Evolutionary conservation across 92 coral and sea anemone genomes (phyloP), one percentile per base, ranked within the genome.

Genomic region (Heteractis magnifica): DNA sequence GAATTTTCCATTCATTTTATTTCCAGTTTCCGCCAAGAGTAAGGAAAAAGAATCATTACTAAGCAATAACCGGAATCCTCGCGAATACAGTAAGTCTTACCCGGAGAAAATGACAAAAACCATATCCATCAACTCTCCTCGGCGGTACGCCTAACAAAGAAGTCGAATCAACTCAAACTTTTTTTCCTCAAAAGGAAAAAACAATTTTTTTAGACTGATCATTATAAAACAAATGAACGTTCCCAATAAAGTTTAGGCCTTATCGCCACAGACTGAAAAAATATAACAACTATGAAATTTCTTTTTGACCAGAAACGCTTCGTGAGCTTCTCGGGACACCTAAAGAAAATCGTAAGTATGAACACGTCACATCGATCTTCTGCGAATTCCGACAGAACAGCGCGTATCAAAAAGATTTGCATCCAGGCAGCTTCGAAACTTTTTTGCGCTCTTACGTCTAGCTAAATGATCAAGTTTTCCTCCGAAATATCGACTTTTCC

Each of bases 331-430:
- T 95, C 52, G 98, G 95, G 71, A 83, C 86, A 51, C 97, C 97
- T 0, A 92, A 90, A 83, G 93, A 91, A 52, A 87, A 95, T 75
- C 98, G 98, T 93, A 88, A 95, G 98, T 91, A 65, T 34, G 15
- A n/a, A 51, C 48, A 53, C 9, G 6, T 53, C 10, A 4, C 58
- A 53, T 26, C 26, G 26, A 26, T 34, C 44, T 34, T 34, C 44
- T 34, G 44, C 44, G 44, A 34, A 34, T 34, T 0, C 44, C 34
- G 34, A 26, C 34, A 26, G 34, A 26, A 26, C 34, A 26, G 34
- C 34, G 34, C 34, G 34, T 1, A 26, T 26, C 34, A 26, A 1
- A 26, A 26, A 26, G 34, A 26, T 26, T 26, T 26, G 34, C 34
- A 26, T 26, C 34, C 34, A 26, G 0, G 34, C 34, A 26, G 34